Conservation (phyloP, 2,888 invertebrate genomes). For the Agrilus cyanescens region DNA sequence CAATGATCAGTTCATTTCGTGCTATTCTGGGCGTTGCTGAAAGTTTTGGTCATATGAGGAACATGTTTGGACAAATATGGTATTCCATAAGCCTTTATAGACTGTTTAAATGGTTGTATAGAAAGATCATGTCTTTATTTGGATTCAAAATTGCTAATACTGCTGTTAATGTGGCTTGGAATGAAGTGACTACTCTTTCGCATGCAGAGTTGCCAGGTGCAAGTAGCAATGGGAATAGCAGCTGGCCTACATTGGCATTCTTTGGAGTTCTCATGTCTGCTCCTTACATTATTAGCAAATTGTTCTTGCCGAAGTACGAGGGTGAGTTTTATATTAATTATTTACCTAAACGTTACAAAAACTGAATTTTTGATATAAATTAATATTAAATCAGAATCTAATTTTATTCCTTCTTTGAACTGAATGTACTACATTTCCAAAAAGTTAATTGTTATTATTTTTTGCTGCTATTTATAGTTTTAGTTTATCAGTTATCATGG, state of each 20-base stretch:
- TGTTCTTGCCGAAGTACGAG: slow-evolving; percentile 58
- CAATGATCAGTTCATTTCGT: slow-evolving; percentile 88
- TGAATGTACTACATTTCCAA: no score
- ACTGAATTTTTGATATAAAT: no score
- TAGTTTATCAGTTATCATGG: no score
- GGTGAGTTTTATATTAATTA: slow-evolving; percentile 36
- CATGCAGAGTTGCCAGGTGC: slow-evolving; percentile 23
- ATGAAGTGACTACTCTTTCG: slow-evolving; percentile 36
- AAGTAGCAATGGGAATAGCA: slow-evolving; percentile 39
- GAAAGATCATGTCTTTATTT: slow-evolving; percentile 57
- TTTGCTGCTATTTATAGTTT: no score
- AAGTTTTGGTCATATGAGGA: slow-evolving; percentile 75
- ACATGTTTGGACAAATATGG: slow-evolving; percentile 77
- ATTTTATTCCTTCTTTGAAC: no score
- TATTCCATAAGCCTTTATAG: slow-evolving; percentile 76
- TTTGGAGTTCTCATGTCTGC: slow-evolving; percentile 80
- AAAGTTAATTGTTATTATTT: no score
- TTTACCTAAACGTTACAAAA: no score
- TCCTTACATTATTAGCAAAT: slow-evolving; percentile 81
- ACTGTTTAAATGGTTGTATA: slow-evolving; percentile 68
- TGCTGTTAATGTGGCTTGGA: slow-evolving; percentile 31
- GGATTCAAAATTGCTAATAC: slow-evolving; percentile 41
- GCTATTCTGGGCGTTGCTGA: slow-evolving; percentile 94
- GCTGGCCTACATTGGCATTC: slow-evolving; percentile 86
- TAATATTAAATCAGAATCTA: no score